Evolutionary conservation across 2,797 vertebrate genomes (phyloP).

Genomic region (Tapera naevia): DNA sequence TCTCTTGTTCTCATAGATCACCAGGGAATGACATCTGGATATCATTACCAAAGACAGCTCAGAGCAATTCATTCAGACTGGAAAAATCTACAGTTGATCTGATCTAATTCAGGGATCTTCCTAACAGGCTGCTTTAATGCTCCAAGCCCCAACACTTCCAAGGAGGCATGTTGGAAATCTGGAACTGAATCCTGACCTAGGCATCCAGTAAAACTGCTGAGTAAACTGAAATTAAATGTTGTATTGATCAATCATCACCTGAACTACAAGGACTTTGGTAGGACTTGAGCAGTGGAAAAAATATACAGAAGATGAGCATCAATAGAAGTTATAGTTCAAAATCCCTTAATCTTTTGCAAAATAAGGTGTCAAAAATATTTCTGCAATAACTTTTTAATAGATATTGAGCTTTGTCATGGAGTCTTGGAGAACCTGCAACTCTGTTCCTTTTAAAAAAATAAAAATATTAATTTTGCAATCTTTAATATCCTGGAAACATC

Average conservation of each 20-base stretch:
- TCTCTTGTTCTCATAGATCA: background rate
- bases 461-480: background rate
- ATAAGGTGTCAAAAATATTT: background rate
- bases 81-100: background rate
- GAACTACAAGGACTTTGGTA: background rate
- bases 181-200: background rate
- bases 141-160: background rate
- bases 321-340: background rate
- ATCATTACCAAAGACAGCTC: background rate
- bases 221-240: background rate
- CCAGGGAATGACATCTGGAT: background rate
- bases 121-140: background rate
- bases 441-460: background rate
- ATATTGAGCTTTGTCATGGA: background rate
- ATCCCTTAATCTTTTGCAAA: background rate
- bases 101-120: background rate
- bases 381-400: background rate
- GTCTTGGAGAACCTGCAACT: background rate
- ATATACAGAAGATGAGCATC: background rate
- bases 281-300: background rate
- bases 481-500: background rate
- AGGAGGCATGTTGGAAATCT: background rate
- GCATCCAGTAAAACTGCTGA: background rate
- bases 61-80: background rate
- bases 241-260: background rate